phyloP scores from a whole-genome alignment of 2,888 invertebrate genomes.

The Tachystola acroxantha region DNA sequence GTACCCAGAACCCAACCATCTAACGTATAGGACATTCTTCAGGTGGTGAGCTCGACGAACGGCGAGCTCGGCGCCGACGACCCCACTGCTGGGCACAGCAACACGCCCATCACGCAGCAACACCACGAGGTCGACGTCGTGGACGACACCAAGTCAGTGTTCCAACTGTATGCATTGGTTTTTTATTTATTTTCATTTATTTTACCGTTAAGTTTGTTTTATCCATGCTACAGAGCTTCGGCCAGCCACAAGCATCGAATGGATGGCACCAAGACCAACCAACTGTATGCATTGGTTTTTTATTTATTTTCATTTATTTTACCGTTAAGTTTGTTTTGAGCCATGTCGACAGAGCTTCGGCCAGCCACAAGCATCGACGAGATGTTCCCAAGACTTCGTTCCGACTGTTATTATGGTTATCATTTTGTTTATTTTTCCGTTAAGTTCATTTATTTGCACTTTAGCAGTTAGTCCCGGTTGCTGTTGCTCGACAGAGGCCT shows the following conservation, averaged over 20 bases:
- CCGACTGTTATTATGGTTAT: too few relatives aligned
- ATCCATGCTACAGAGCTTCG: background rate
- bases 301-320: slow-evolving; percentile 40
- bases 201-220: slow-evolving; percentile 25
- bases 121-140: slow-evolving; percentile 96
- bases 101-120: slow-evolving; percentile 95
- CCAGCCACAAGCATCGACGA: too few relatives aligned
- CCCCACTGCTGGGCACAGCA: slow-evolving; percentile 97
- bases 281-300: slow-evolving; percentile 59
- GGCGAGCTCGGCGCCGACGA: slow-evolving; percentile 97
- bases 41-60: slow-evolving; percentile 99
- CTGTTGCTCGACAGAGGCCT: too few relatives aligned
- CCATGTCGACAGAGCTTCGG: background rate
- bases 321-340: slow-evolving; percentile 20
- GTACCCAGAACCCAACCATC: too few relatives aligned
- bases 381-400: slow-evolving; percentile 99
- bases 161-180: slow-evolving; percentile 60
- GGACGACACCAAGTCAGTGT: slow-evolving; percentile 97
- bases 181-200: slow-evolving; percentile 43
- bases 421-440: too few relatives aligned
- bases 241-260: too few relatives aligned
- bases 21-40: slow-evolving; percentile 22
- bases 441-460: too few relatives aligned
- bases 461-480: too few relatives aligned
- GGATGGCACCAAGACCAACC: slow-evolving; percentile 97